Base-by-base conservation (phyloP, 2,113 vertebrate species). In the Campylorhamphus procurvoides region DNA sequence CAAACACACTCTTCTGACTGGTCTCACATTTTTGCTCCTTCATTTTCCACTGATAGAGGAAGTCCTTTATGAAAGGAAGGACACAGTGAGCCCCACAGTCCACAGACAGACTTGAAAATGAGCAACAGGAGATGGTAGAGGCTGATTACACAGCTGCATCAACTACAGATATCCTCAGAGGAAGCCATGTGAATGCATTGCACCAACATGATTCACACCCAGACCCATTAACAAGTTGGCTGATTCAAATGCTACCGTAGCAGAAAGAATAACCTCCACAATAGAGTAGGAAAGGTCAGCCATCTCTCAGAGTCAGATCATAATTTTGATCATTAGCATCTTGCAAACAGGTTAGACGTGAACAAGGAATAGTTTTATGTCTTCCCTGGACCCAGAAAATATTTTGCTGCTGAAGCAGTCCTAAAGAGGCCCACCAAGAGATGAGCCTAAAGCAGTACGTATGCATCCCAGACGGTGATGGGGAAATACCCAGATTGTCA, bases 281-380 rank as follows among this genome's bases (percentile, higher is more conserved):
- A 59, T 1, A 33, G 31, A 39, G 9, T 1, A 71, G 53, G 27
- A 39, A 49, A 31, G 11, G 12, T 23, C 0, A 0, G 7, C 12
- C 18, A 39, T 55, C 39, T 75, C 12, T 60, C 39, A 52, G 18
- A 20, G 13, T 63, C 23, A 75, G 37, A 42, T 28, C n/a, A n/a
- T 55, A 28, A 19, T 72, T 84, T 80, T 84, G 22, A 33, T 56
- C 20, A 37, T 33, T 58, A 64, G 28, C 12, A 53, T n/a, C 37
- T 63, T 81, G 16, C 16, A 89, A 62, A 23, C 12, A 85, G 24
- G 13, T 71, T 59, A 67, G 25, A 60, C 0, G 1, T 20, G 37
- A 82, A 44, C 9, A 60, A 75, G 11, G 7, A 40, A n/a, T 24
- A 40, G 4, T 29, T 44, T 78, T 5, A 25, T 78, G 60, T 18